Conservation (phyloP, 2,113 vertebrate species). For the Phylloscopus whistleri region DNA sequence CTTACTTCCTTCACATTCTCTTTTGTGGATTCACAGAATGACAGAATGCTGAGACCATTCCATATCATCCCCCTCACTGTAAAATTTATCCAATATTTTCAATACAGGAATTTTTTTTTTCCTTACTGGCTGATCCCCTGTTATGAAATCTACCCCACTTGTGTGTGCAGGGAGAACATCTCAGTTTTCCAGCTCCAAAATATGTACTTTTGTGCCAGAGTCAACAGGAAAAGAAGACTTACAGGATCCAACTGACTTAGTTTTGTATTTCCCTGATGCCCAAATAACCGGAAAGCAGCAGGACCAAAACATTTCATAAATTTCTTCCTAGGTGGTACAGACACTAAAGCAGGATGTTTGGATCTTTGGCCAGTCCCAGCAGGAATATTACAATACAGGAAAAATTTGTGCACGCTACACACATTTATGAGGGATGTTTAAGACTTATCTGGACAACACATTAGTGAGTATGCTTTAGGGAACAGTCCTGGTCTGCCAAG, state of each 20-base stretch:
- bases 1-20: not conserved
- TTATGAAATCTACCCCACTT: slow-evolving; percentile 38
- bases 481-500: not conserved
- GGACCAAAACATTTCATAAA: slow-evolving; percentile 48
- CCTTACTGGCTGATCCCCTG: not conserved
- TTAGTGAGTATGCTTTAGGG: not conserved
- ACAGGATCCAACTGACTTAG: slow-evolving; percentile 14
- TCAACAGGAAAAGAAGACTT: slow-evolving; percentile 54
- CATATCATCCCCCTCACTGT: not conserved
- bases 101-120: not conserved
- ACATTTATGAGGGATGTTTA: not conserved
- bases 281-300: slow-evolving; percentile 43
- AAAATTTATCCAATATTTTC: slow-evolving; percentile 21
- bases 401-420: not conserved
- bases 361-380: not conserved
- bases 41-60: not conserved
- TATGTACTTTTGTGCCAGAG: slow-evolving; percentile 32
- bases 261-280: slow-evolving; percentile 54
- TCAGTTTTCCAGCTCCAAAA: slow-evolving; percentile 16
- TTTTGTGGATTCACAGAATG: not conserved
- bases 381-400: slow-evolving; percentile 14
- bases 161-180: not conserved
- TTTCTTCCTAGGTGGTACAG: slow-evolving; percentile 61
- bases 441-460: not conserved
- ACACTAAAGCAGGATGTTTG: slow-evolving; percentile 5